Base-by-base conservation (phyloP, 2,113 vertebrate species). In the Pterocles burchelli region DNA sequence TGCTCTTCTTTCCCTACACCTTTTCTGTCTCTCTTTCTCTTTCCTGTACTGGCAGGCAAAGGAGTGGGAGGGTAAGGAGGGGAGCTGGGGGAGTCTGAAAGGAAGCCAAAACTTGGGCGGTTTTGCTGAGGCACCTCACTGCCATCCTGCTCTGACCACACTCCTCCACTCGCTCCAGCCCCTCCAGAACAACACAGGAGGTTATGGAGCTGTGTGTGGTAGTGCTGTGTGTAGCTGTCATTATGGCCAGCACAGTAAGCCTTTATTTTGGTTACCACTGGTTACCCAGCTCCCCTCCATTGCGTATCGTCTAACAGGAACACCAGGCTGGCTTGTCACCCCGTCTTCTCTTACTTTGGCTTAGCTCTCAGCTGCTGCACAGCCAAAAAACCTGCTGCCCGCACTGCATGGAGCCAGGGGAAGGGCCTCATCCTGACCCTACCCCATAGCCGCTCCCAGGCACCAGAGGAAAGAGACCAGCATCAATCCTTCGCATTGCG, bases 401-500 rank as follows among this genome's bases (percentile, higher is more conserved):
- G 67, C 8, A 4, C 59, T 59, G 26, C 4, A 1, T 25, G 0
- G 2, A 80, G 34, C 48, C 80, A 45, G 13, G 28, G 48, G 14
- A 38, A 48, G 17, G 18, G 33, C 21, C 28, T 66, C 25, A 38
- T 24, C 31, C 19, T 24, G 10, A 29, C 31, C 48, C 48, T 49
- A 3, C 24, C 33, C 34, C 29, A 66, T 15, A 76, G 11, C 36
- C 4, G 2, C 21, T 70, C n/a, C 41, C 46, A 58, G 24, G 24
- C 22, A 31, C 36, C 0, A 1, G 0, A 1, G 34, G 22, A 45
- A 34, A 72, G 25, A 68, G 8, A 17, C 41, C 36, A 31, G 6
- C 14, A 49, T 36, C 36, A 54, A 17, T 54, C 20, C 48, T 80
- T 72, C 0, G 0, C n/a, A 5, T n/a, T 25, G 13, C 2, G 1